Evolutionary conservation across 2,113 vertebrate species (phyloP).

Genomic region (Lichenostomus cassidix): DNA sequence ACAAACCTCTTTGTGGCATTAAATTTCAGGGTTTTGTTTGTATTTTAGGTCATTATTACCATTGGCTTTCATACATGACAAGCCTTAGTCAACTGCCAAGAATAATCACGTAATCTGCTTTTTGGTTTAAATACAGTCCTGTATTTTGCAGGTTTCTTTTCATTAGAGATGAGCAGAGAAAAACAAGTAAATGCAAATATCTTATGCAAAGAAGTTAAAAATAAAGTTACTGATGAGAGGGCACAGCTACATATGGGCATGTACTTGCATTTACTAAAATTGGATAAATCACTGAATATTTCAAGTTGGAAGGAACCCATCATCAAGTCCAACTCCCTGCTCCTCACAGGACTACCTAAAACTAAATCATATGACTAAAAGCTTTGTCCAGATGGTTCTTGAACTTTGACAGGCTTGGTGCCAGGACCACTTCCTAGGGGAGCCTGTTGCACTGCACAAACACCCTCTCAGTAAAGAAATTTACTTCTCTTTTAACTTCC

Average conservation of each 20-base stretch:
- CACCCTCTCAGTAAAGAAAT: background rate
- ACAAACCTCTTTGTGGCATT: background rate
- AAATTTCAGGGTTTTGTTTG: background rate
- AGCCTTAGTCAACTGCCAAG: background rate
- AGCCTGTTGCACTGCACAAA: background rate
- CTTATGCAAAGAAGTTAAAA: background rate
- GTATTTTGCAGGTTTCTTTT: background rate
- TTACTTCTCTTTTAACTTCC: background rate
- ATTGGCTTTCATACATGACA: background rate
- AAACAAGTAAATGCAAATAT: background rate
- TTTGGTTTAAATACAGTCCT: background rate
- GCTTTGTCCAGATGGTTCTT: background rate
- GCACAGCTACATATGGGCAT: background rate
- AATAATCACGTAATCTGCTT: background rate
- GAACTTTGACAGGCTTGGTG: background rate
- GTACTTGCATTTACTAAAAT: background rate
- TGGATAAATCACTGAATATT: slow-evolving; percentile 1
- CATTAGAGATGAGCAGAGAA: background rate
- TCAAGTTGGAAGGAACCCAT: background rate
- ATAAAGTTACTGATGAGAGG: background rate
- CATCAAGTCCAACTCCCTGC: background rate
- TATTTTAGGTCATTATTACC: background rate
- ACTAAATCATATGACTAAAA: background rate
- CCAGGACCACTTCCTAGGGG: background rate
- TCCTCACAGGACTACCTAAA: background rate